Evolutionary conservation across 1,140 invertebrate species (phyloP).

Genomic region (Conus ventricosus): DNA sequence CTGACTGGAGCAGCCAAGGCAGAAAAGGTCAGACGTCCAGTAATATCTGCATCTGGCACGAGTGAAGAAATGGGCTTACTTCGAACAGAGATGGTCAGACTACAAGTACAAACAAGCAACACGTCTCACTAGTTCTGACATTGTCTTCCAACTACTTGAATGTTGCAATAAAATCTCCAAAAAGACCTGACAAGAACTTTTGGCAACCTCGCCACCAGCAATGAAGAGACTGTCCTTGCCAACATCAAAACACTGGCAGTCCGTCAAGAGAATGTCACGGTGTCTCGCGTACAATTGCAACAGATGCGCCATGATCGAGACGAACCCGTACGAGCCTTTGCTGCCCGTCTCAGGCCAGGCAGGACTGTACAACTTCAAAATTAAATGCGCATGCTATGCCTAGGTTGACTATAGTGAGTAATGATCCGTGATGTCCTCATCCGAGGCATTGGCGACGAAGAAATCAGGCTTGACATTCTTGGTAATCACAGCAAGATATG

Average conservation of each 20-base stretch:
- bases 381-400: conserved; percentile 23
- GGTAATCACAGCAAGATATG: conserved; percentile 26
- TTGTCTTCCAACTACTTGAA: conserved; percentile 2
- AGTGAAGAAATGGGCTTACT: neutral
- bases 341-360: conserved; percentile 34
- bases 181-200: neutral
- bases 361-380: conserved; percentile 29
- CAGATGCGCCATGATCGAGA: conserved; percentile 35
- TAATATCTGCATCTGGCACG: neutral
- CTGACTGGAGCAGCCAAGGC: too few relatives aligned
- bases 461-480: conserved; percentile 34
- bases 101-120: neutral
- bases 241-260: conserved; percentile 12
- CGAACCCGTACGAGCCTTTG: conserved; percentile 16
- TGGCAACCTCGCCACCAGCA: neutral
- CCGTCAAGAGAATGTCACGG: neutral
- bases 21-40: neutral
- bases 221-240: neutral
- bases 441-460: conserved; percentile 21
- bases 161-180: neutral
- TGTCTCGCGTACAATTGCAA: conserved; percentile 11
- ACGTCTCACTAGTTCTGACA: neutral
- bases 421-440: conserved; percentile 21
- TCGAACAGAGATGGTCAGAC: neutral
- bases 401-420: conserved; percentile 31